Conservation (phyloP, 2,888 invertebrate species). For the Pantelozetes paolii region DNA sequence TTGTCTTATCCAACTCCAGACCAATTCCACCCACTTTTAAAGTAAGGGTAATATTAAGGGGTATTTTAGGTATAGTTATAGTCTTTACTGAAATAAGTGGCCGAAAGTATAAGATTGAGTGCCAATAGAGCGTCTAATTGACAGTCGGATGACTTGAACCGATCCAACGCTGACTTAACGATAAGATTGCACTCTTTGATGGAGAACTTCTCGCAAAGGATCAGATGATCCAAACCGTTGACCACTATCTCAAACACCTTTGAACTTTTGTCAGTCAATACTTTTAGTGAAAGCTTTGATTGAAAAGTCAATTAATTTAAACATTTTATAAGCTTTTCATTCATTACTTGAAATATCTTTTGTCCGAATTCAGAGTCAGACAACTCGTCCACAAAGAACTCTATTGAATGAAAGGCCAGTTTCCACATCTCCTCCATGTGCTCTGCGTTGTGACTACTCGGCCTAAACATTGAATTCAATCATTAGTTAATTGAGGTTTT, state of each 20-base stretch:
- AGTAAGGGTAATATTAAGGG: no score
- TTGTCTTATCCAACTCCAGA: conserved; percentile 34
- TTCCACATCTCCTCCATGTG: conserved; percentile 70
- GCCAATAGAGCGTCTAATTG: conserved; percentile 61
- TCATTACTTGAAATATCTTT: conserved; percentile 53
- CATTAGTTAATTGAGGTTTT: background rate
- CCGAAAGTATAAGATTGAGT: conserved; percentile 68
- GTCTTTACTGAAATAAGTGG: conserved; percentile 66
- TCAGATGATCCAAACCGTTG: conserved; percentile 67
- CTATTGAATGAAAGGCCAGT: conserved; percentile 68
- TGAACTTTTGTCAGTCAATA: conserved; percentile 31
- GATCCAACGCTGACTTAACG: conserved; percentile 64
- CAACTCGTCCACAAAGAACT: conserved; percentile 59
- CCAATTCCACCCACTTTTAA: conserved; percentile 30
- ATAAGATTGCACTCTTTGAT: conserved; percentile 62
- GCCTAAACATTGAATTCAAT: conserved; percentile 42
- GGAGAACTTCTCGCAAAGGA: conserved; percentile 57
- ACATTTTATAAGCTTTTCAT: background rate
- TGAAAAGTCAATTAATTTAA: background rate
- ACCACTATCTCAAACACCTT: conserved; percentile 50
- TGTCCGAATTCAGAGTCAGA: conserved; percentile 59
- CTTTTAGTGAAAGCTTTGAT: conserved; percentile 13
- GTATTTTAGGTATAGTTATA: background rate
- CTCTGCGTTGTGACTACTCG: conserved; percentile 57
- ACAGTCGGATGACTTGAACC: conserved; percentile 50